phyloP scores from a whole-genome alignment of 2,797 vertebrate genomes.

The Manis crassicaudata region DNA sequence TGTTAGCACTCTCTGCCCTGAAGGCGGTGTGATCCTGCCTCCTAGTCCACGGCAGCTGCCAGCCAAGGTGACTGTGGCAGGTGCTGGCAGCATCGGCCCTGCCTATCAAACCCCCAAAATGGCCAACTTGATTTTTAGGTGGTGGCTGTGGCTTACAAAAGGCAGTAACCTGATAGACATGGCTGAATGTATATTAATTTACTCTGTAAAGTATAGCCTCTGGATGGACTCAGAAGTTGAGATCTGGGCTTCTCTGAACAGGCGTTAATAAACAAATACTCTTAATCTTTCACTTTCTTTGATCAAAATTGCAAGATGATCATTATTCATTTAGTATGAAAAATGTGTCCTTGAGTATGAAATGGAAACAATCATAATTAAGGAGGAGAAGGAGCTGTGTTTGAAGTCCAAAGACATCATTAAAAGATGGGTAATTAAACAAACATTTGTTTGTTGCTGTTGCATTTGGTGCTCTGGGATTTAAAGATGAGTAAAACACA shows the following conservation, averaged over 20 bases:
- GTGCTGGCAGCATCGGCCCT: background rate
- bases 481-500: background rate
- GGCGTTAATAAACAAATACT: background rate
- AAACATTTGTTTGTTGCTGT: background rate
- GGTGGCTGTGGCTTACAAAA: background rate
- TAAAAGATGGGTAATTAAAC: background rate
- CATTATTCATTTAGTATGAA: background rate
- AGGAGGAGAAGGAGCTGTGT: background rate
- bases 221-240: background rate
- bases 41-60: background rate
- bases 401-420: background rate
- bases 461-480: background rate
- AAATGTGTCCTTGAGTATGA: background rate
- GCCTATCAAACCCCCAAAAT: background rate
- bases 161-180: background rate
- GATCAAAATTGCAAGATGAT: background rate
- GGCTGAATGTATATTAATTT: background rate
- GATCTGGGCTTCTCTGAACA: background rate
- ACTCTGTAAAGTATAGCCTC: background rate
- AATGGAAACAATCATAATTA: background rate
- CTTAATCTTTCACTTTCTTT: background rate
- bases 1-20: background rate
- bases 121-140: background rate
- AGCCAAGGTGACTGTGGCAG: background rate
- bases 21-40: fast-evolving